Conservation (phyloP, 92 coral and sea anemone species). For the Parazoanthus atlanticus region DNA sequence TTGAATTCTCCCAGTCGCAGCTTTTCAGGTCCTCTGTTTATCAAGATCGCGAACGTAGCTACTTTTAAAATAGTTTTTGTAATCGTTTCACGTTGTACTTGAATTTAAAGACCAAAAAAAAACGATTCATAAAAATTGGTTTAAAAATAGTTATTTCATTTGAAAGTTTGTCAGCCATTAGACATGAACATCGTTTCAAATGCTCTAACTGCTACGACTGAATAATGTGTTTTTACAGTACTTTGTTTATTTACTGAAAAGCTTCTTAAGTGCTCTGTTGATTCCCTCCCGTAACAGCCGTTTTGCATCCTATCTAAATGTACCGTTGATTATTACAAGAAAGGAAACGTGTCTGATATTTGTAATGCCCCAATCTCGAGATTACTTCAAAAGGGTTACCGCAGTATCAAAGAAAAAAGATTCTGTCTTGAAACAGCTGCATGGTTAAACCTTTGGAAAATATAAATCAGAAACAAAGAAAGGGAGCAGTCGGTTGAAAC, state of each 20-base stretch:
- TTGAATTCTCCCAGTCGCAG: neutral
- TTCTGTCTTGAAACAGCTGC: conserved; percentile 11
- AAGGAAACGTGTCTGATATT: neutral
- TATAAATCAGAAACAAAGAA: conserved; percentile 2
- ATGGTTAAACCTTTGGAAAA: neutral
- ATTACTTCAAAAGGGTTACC: neutral
- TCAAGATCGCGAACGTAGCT: neutral
- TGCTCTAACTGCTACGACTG: neutral
- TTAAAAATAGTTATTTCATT: neutral
- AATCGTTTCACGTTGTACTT: neutral
- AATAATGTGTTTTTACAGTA: neutral
- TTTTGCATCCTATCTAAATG: neutral
- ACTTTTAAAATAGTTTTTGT: too few species aligned
- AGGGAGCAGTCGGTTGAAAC: neutral
- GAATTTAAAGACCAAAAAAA: too few species aligned
- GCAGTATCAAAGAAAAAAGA: neutral
- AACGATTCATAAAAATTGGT: too few species aligned
- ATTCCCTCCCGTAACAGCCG: neutral
- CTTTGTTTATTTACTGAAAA: neutral
- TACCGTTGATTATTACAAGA: neutral
- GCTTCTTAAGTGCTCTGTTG: neutral
- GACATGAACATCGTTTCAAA: neutral
- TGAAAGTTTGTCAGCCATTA: too few species aligned
- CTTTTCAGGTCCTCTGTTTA: too few species aligned
- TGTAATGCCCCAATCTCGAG: neutral